Evolutionary conservation across 2,888 invertebrate species (phyloP).

Genomic region (Epsilonema sp.): DNA sequence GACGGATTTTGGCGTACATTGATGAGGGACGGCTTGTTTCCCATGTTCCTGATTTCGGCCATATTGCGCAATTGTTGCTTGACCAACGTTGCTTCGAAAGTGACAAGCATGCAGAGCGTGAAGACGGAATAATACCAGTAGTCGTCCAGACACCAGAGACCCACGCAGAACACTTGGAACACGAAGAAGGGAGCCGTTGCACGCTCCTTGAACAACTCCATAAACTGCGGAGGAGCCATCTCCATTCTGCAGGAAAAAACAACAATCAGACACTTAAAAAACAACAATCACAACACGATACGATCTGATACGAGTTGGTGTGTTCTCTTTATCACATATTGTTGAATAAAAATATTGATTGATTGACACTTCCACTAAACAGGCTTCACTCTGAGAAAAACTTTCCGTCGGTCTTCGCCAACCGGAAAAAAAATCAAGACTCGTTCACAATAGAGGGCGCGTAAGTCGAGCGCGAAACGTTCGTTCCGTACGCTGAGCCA

Average conservation of each 20-base stretch:
- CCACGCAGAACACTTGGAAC: constrained; percentile 97
- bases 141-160: constrained; percentile 93
- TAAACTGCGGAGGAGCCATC: constrained; percentile 80
- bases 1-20: constrained; percentile 34
- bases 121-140: constrained; percentile 94
- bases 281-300: background rate
- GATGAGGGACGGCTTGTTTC: constrained; percentile 79
- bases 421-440: no score
- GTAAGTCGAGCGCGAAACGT: no score
- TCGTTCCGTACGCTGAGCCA: no score
- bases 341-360: no score
- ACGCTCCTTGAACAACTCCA: constrained; percentile 83
- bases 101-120: constrained; percentile 78
- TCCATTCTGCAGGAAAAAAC: constrained; percentile 39
- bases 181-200: constrained; percentile 99
- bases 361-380: background rate
- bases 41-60: constrained; percentile 98
- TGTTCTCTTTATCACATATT: no score
- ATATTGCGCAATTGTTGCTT: constrained; percentile 93
- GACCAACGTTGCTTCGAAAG: constrained; percentile 91
- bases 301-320: background rate
- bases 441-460: no score
- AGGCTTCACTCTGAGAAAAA: no score
- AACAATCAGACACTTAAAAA: no score
- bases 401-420: no score